These are phyloP conservation scores for Chauna torquata DNA, from an alignment of 2,113 vertebrate genomes.

Conservation along the genomic window DNA sequence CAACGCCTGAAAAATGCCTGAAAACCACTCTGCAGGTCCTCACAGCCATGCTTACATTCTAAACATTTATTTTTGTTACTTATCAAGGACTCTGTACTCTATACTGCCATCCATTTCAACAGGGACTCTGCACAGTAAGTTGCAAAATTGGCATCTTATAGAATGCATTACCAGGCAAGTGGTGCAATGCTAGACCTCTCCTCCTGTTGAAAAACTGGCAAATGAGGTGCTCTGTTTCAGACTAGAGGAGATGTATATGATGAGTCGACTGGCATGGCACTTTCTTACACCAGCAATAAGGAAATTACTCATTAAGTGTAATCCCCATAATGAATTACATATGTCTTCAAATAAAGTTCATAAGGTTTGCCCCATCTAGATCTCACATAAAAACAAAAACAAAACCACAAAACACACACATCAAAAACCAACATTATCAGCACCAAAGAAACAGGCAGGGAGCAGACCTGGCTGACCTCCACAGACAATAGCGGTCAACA, in stretches of 20 bases:
- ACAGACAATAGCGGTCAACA: constrained; percentile 39
- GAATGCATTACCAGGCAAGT: neutral
- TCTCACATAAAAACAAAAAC: neutral
- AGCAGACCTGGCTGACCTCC: constrained; percentile 51
- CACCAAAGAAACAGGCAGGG: neutral
- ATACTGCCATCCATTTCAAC: neutral
- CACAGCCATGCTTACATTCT: neutral
- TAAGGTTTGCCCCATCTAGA: constrained; percentile 42
- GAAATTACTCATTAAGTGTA: constrained; percentile 46
- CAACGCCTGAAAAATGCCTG: neutral
- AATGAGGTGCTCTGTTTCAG: neutral
- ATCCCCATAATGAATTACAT: constrained; percentile 34
- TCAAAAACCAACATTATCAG: neutral
- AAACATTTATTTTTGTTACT: neutral
- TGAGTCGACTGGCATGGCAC: neutral
- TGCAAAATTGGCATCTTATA: neutral
- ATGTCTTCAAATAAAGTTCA: constrained; percentile 34
- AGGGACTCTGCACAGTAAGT: neutral
- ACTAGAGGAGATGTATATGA: neutral
- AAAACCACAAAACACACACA: neutral
- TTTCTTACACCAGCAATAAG: constrained; percentile 26
- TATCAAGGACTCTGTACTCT: neutral
- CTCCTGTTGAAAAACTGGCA: constrained; percentile 5
- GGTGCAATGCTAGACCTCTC: constrained; percentile 33
- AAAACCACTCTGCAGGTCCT: neutral